phyloP scores from a whole-genome alignment of 23 tunicate species.

The Botrylloides violaceus region DNA sequence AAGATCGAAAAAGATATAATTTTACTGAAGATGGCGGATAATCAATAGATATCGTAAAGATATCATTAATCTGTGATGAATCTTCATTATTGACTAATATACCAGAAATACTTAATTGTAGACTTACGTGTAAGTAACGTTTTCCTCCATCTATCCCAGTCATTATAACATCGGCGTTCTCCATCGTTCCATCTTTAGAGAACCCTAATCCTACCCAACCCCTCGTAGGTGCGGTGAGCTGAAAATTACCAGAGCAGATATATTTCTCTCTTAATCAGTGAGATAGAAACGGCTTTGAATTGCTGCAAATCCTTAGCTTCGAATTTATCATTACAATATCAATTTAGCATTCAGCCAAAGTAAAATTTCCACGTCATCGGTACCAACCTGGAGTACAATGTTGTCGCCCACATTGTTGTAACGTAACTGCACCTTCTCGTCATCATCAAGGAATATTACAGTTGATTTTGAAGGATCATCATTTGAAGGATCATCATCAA shows the following conservation, averaged over 20 bases:
- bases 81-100: no score
- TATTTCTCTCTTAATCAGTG: no score
- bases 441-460: background rate
- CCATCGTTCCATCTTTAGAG: slow-evolving; percentile 16
- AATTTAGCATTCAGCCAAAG: no score
- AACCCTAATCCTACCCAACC: slow-evolving; percentile 24
- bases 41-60: no score
- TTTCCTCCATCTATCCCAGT: background rate
- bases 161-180: slow-evolving; percentile 13
- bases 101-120: no score
- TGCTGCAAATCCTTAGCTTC: no score
- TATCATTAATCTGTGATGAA: no score
- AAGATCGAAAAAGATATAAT: no score
- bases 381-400: background rate
- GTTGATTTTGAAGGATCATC: background rate
- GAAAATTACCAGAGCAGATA: background rate
- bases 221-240: slow-evolving; percentile 14
- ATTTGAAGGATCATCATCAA: background rate
- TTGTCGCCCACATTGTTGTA: background rate
- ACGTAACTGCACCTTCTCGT: background rate
- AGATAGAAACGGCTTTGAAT: no score
- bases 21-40: no score
- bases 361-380: no score
- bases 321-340: no score
- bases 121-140: background rate